Evolutionary conservation across 2,113 vertebrate genomes (phyloP).

Genomic region (Sebastes schlegelii): DNA sequence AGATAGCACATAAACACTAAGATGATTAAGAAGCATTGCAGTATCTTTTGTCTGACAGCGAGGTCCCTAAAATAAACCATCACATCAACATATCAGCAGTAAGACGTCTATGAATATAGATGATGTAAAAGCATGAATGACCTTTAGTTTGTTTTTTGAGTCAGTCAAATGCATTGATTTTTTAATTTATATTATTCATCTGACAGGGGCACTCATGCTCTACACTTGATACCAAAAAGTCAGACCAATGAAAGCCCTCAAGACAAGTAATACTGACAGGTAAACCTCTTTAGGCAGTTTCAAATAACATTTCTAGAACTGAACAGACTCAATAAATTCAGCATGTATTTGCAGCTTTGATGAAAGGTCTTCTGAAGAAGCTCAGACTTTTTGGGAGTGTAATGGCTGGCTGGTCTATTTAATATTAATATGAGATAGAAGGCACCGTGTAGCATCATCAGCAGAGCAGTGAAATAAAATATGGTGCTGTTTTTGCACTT

Average conservation of each 20-base stretch:
- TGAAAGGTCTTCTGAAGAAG: slow-evolving; percentile 21
- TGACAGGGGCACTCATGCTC: neutral
- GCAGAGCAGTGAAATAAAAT: slow-evolving; percentile 27
- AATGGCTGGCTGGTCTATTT: slow-evolving; percentile 16
- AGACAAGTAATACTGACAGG: neutral
- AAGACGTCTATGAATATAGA: neutral
- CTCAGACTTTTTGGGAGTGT: slow-evolving; percentile 1
- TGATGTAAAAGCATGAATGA: neutral
- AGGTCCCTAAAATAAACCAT: slow-evolving; percentile 10
- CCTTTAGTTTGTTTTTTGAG: neutral
- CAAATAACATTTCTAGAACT: slow-evolving; percentile 2
- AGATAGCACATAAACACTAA: neutral
- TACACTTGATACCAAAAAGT: neutral
- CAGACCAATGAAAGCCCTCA: neutral
- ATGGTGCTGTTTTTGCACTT: slow-evolving; percentile 4
- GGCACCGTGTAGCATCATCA: neutral
- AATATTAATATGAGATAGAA: slow-evolving; percentile 24
- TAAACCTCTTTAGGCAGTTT: neutral
- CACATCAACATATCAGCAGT: slow-evolving; percentile 2
- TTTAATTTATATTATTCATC: neutral
- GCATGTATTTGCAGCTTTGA: slow-evolving; percentile 23
- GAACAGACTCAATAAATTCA: neutral
- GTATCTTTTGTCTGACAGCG: neutral
- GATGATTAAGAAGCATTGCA: neutral
- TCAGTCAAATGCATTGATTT: neutral